Percentiles rank a stretch among this genome's conserved stretches.
These are phyloP conservation scores for Drosophila sordidula DNA, from an alignment of 2,888 invertebrate species.

Conservation along the genomic window DNA sequence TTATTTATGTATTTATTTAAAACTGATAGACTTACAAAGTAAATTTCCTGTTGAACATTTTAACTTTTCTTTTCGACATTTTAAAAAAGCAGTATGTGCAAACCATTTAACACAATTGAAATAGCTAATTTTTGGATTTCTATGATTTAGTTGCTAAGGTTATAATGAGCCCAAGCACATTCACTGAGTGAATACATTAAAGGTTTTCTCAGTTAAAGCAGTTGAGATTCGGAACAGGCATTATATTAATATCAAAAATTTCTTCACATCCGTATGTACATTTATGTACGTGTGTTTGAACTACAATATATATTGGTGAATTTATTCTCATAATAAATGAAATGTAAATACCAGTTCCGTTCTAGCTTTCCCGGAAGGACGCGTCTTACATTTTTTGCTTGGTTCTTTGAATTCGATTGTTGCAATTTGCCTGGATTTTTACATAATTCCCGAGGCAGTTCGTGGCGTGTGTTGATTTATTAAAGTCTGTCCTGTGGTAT, in stretches of 20 bases:
- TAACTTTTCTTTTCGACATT: too few relatives aligned
- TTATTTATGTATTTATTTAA: too few relatives aligned
- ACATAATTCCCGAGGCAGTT: slow-evolving; percentile 19
- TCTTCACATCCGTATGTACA: neutral
- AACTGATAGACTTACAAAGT: too few relatives aligned
- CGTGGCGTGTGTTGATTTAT: slow-evolving; percentile 67
- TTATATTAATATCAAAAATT: neutral
- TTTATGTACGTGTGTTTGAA: neutral
- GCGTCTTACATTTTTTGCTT: neutral
- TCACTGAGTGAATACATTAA: neutral
- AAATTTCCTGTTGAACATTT: too few relatives aligned
- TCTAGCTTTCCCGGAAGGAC: neutral
- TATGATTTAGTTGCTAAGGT: neutral
- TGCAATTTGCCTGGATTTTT: slow-evolving; percentile 27
- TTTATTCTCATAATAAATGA: slow-evolving; percentile 1
- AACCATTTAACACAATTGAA: neutral
- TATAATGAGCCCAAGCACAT: too few relatives aligned
- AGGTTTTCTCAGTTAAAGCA: neutral
- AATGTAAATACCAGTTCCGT: neutral
- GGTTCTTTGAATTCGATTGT: slow-evolving; percentile 14
- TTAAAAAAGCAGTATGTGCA: too few relatives aligned
- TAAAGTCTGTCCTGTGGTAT: slow-evolving; percentile 30
- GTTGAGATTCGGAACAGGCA: neutral
- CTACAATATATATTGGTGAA: neutral
- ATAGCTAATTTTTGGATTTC: neutral